A percentile compares a stretch with the other conserved stretches of the same genome.
Conservation (phyloP, 2,888 invertebrate species). For the Bursaphelenchus okinawaensis region DNA sequence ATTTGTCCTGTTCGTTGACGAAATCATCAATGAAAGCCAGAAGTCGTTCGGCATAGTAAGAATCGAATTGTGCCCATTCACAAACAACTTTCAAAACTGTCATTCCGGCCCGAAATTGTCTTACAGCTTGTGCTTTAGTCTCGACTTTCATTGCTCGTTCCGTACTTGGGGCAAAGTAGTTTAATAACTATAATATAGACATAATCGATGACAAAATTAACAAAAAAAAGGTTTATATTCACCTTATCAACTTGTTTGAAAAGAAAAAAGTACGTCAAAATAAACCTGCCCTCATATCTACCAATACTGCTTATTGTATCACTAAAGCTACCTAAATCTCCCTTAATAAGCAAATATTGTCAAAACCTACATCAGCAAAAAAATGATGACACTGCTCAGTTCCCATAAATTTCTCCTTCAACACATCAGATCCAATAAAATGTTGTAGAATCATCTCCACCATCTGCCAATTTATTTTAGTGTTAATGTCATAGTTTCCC, state of each 20-base stretch:
- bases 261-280: no score
- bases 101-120: background rate
- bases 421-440: background rate
- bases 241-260: no score
- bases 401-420: conserved; percentile 18
- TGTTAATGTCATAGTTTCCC: background rate
- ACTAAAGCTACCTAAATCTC: no score
- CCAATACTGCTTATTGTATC: no score
- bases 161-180: conserved; percentile 11
- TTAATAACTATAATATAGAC: background rate
- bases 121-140: background rate
- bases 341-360: no score
- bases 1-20: conserved; percentile 15
- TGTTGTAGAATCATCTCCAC: conserved; percentile 21
- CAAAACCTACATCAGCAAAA: conserved; percentile 16
- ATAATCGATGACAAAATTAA: background rate
- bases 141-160: conserved; percentile 6
- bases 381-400: conserved; percentile 27
- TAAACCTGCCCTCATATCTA: no score
- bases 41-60: conserved; percentile 26
- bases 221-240: no score
- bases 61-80: conserved; percentile 18
- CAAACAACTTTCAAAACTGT: conserved; percentile 9
- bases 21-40: conserved; percentile 24
- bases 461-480: conserved; percentile 9